A percentile compares a stretch with the other conserved stretches of the same genome.
These are phyloP conservation scores for Patella depressa DNA, from an alignment of 2,888 invertebrate species.

Conservation along the genomic window DNA sequence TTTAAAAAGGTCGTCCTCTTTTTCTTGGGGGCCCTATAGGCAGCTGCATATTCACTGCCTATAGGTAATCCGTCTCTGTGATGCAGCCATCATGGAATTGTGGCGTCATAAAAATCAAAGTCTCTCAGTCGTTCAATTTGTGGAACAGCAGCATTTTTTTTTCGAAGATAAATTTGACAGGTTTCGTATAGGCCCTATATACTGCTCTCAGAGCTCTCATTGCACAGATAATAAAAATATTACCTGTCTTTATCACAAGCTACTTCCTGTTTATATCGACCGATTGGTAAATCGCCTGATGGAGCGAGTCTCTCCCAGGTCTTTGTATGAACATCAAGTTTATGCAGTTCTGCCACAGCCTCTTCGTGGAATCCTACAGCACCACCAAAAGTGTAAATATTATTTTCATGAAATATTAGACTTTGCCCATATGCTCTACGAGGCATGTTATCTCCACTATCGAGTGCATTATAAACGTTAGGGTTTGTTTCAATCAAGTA, in stretches of 20 bases:
- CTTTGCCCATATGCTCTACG: conserved; percentile 85
- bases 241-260: conserved; percentile 42
- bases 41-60: too few relatives aligned
- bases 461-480: conserved; percentile 38
- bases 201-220: too few relatives aligned
- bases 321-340: conserved; percentile 81
- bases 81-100: too few relatives aligned
- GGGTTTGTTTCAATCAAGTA: conserved; percentile 42
- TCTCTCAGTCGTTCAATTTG: background rate
- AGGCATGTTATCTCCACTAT: conserved; percentile 74
- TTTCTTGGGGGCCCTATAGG: too few relatives aligned
- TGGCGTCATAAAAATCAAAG: too few relatives aligned
- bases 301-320: conserved; percentile 77
- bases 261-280: conserved; percentile 49
- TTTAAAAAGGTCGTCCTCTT: too few relatives aligned
- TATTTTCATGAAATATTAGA: conserved; percentile 73
- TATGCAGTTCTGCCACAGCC: conserved; percentile 83
- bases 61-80: too few relatives aligned
- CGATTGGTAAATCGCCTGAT: conserved; percentile 41
- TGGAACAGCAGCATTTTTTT: background rate
- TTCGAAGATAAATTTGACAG: background rate
- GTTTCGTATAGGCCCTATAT: background rate
- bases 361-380: conserved; percentile 91
- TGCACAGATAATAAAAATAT: background rate
- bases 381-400: conserved; percentile 89